Percentiles rank a stretch among this genome's conserved stretches.
Conservation (phyloP, 2,113 vertebrate species). For the Anoplopoma fimbria region DNA sequence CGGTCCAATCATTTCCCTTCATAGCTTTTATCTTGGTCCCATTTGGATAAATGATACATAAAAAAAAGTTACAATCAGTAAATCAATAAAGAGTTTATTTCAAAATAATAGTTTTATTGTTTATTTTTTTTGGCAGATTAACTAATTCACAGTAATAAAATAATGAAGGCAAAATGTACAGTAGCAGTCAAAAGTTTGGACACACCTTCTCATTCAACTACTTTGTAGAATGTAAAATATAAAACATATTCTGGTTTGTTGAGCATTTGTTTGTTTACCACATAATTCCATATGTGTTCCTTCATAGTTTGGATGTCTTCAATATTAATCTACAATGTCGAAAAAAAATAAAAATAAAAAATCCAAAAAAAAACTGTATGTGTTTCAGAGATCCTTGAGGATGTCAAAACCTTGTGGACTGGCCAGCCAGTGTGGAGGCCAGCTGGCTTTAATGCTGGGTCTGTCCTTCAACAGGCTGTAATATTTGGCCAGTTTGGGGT, state of each 20-base stretch:
- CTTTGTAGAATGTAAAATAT: too few relatives aligned
- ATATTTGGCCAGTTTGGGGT: constrained; percentile 73
- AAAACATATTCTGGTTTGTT: too few relatives aligned
- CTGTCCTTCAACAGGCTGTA: constrained; percentile 75
- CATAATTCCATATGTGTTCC: too few relatives aligned
- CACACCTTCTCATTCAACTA: too few relatives aligned
- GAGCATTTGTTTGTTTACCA: too few relatives aligned
- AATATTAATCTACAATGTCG: too few relatives aligned
- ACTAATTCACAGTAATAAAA: background rate
- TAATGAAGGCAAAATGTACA: background rate
- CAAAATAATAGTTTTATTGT: background rate
- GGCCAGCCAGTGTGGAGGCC: constrained; percentile 73
- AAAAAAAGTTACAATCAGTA: background rate
- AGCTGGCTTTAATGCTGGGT: constrained; percentile 70
- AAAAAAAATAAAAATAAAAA: too few relatives aligned
- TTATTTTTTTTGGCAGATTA: background rate
- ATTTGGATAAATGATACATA: background rate
- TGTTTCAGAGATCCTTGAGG: constrained; percentile 70
- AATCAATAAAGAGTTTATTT: background rate
- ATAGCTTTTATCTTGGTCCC: background rate
- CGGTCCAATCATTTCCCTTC: background rate
- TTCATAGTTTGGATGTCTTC: too few relatives aligned
- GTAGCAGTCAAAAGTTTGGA: too few relatives aligned
- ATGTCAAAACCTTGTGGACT: constrained; percentile 46
- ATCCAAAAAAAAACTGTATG: too few relatives aligned